phyloP scores from a whole-genome alignment of 2,888 invertebrate species.

The Oasisia sp. region DNA sequence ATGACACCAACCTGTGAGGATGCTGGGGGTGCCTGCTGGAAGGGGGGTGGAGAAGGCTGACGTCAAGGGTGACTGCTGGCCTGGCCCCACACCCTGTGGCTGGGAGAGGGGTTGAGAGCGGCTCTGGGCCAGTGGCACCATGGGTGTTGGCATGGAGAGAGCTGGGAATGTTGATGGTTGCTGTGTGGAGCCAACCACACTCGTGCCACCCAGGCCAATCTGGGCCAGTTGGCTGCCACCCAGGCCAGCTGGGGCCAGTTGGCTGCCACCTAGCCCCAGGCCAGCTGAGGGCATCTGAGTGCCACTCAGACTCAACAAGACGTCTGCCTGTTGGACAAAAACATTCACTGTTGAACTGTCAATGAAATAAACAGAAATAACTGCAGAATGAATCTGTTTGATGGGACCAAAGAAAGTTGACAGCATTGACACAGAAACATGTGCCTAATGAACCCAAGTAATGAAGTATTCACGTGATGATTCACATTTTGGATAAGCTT shows the following conservation, averaged over 20 bases:
- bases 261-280: background rate
- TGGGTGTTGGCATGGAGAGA: background rate
- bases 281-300: background rate
- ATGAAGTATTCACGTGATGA: no score
- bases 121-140: background rate
- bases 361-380: background rate
- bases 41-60: conserved; percentile 3
- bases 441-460: no score
- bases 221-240: no score
- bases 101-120: background rate
- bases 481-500: no score
- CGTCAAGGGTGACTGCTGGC: background rate
- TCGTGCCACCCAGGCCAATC: background rate
- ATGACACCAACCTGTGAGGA: background rate
- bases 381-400: no score
- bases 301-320: background rate
- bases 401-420: no score
- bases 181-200: background rate
- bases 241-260: no score
- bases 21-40: background rate
- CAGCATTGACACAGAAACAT: no score
- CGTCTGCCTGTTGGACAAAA: background rate
- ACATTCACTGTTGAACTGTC: background rate
- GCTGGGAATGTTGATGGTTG: background rate
- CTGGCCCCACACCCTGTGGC: background rate